A percentile compares a stretch with the other conserved stretches of the same genome.
These are phyloP conservation scores for Pelecanoides urinatrix DNA, from an alignment of 2,113 vertebrate species.

Conservation along the genomic window DNA sequence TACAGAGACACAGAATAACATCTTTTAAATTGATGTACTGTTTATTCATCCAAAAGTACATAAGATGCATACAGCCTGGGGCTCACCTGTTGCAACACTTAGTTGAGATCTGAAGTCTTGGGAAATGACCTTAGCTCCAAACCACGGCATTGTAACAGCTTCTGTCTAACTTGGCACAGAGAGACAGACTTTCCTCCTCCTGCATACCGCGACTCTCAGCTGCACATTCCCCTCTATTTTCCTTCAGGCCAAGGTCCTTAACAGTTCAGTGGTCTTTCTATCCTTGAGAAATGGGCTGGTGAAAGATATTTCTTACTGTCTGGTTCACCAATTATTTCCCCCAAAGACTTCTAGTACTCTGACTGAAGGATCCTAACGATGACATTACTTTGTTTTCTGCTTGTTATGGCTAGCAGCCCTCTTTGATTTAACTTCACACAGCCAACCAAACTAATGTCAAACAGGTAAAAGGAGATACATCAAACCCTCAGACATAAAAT, in stretches of 20 bases:
- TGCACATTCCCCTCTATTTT: neutral
- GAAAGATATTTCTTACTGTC: neutral
- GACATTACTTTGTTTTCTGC: neutral
- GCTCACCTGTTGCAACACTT: neutral
- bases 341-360: neutral
- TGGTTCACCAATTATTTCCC: neutral
- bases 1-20: neutral
- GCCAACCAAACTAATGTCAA: neutral
- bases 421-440: neutral
- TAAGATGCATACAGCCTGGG: neutral
- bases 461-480: neutral
- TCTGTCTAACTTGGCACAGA: neutral
- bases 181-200: neutral
- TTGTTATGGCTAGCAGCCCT: neutral
- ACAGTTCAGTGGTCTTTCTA: neutral
- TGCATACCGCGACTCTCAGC: neutral
- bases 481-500: neutral
- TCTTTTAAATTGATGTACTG: neutral
- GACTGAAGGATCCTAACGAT: neutral
- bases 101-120: neutral
- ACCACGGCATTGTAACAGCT: neutral
- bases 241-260: neutral
- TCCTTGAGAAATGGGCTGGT: neutral
- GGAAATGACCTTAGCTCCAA: neutral
- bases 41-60: neutral